These are phyloP conservation scores for Macaria liturata DNA, from an alignment of 2,888 invertebrate species.

Conservation along the genomic window DNA sequence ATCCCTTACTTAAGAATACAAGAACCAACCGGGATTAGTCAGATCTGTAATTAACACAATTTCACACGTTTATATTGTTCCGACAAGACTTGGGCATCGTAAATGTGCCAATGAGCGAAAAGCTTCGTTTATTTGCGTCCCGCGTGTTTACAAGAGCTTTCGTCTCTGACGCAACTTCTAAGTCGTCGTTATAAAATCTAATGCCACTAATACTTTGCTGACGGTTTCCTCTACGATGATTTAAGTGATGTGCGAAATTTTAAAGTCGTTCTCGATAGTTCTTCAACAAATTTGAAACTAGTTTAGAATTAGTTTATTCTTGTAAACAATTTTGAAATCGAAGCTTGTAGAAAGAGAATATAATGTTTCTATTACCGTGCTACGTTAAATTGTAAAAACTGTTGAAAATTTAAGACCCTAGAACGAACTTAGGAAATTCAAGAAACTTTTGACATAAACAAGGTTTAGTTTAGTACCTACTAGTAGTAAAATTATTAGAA, in stretches of 20 bases:
- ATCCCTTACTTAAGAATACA: too few relatives aligned
- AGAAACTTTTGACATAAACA: too few relatives aligned
- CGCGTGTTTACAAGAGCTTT: slow-evolving; percentile 74
- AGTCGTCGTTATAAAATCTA: slow-evolving; percentile 38
- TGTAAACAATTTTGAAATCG: background rate
- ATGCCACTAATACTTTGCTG: slow-evolving; percentile 13
- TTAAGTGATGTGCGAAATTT: background rate
- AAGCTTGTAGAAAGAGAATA: too few relatives aligned
- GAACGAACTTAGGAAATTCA: too few relatives aligned
- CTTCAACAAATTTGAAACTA: background rate
- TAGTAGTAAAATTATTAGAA: too few relatives aligned
- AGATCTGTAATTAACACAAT: slow-evolving; percentile 16
- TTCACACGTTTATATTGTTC: slow-evolving; percentile 17
- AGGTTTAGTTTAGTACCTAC: too few relatives aligned
- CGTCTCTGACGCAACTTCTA: slow-evolving; percentile 66
- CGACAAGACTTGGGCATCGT: slow-evolving; percentile 34
- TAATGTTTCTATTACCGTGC: too few relatives aligned
- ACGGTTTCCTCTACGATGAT: slow-evolving; percentile 12
- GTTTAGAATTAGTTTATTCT: too few relatives aligned
- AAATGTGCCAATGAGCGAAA: slow-evolving; percentile 61
- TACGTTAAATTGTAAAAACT: too few relatives aligned
- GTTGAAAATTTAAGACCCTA: too few relatives aligned
- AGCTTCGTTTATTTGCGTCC: slow-evolving; percentile 71
- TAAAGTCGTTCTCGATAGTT: background rate
- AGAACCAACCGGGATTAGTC: too few relatives aligned